Evolutionary conservation across 2,113 vertebrate genomes (phyloP).

Genomic region (Bufo bufo): DNA sequence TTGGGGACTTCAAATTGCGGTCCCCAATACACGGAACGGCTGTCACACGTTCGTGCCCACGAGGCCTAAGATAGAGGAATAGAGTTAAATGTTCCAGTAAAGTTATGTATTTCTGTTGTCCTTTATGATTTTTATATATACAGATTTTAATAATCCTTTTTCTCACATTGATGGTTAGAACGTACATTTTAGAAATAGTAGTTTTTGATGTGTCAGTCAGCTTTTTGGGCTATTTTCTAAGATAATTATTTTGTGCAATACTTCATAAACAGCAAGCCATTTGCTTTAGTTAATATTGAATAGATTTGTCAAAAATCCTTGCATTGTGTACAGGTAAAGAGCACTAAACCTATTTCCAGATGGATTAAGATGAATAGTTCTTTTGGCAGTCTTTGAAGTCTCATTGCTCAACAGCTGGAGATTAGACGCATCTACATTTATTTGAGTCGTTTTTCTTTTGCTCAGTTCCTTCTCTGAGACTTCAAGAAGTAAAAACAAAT

Average conservation of each 20-base stretch:
- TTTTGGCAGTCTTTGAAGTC: slow-evolving; percentile 65
- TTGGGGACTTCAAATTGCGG: no score
- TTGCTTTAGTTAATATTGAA: slow-evolving; percentile 76
- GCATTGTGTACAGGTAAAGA: slow-evolving; percentile 70
- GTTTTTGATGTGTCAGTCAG: no score
- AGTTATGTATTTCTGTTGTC: no score
- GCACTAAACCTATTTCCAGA: slow-evolving; percentile 68
- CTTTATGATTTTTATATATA: no score
- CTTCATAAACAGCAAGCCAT: slow-evolving; percentile 71
- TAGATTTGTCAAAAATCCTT: slow-evolving; percentile 75
- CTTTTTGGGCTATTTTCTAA: not conserved
- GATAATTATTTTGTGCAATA: not conserved
- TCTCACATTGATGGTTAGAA: not conserved
- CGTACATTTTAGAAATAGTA: not conserved
- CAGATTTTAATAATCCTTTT: no score
- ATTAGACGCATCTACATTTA: slow-evolving; percentile 65
- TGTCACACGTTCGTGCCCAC: no score
- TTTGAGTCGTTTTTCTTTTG: slow-evolving; percentile 63
- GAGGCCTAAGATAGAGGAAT: no score
- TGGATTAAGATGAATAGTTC: slow-evolving; percentile 73
- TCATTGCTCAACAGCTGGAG: slow-evolving; percentile 66
- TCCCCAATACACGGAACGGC: no score
- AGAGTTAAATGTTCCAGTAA: no score
- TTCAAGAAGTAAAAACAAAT: slow-evolving; percentile 60
- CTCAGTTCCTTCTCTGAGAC: slow-evolving; percentile 56